Percentiles rank a stretch among this genome's conserved stretches.
Conservation (phyloP, 1,140 invertebrate genomes). For the Globodera ellingtonae region DNA sequence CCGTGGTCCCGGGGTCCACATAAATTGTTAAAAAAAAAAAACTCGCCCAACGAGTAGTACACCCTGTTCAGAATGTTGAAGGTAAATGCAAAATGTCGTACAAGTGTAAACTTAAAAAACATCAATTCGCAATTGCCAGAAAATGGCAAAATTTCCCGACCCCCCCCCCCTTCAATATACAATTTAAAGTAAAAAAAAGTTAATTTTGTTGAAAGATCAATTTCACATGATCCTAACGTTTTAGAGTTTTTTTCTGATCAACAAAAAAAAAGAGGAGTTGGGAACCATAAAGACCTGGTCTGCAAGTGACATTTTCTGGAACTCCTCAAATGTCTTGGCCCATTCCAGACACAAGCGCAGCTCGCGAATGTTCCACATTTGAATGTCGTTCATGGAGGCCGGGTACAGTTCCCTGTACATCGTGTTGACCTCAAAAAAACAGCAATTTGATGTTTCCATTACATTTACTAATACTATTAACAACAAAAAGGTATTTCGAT, state of each 20-base stretch:
- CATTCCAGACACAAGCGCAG: constrained; percentile 63
- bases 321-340: constrained; percentile 65
- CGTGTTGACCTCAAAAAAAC: constrained; percentile 56
- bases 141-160: constrained; percentile 26
- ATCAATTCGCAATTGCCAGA: too few relatives aligned
- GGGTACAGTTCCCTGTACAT: constrained; percentile 64
- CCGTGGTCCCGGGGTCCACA: too few relatives aligned
- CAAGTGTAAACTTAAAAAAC: constrained; percentile 46
- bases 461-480: too few relatives aligned
- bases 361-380: constrained; percentile 65
- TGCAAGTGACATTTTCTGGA: constrained; percentile 40
- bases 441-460: too few relatives aligned
- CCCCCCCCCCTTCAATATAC: too few relatives aligned
- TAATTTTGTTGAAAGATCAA: too few relatives aligned
- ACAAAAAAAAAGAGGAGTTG: too few relatives aligned
- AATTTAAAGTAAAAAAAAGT: too few relatives aligned
- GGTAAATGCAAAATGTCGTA: constrained; percentile 64
- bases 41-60: constrained; percentile 53
- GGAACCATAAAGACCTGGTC: constrained; percentile 50
- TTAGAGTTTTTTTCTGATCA: background rate
- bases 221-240: background rate
- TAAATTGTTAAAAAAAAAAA: background rate
- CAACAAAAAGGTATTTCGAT: too few relatives aligned
- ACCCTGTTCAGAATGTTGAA: constrained; percentile 64
- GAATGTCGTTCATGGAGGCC: constrained; percentile 65